phyloP scores from a whole-genome alignment of 2,113 vertebrate species.

The Clarias magur region DNA sequence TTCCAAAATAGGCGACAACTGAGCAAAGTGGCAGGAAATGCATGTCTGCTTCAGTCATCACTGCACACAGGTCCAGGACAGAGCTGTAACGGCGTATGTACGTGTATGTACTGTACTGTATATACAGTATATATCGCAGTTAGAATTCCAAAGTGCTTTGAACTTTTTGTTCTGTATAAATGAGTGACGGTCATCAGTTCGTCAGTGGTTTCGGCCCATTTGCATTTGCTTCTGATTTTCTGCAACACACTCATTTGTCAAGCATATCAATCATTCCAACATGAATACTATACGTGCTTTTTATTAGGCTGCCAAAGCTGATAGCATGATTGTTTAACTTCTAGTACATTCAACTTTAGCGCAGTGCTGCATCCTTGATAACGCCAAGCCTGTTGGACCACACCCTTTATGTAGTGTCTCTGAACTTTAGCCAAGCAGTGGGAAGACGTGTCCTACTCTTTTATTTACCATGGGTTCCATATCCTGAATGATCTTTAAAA shows the following conservation, averaged over 20 bases:
- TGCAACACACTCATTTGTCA: neutral
- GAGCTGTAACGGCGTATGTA: neutral
- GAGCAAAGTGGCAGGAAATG: constrained; percentile 12
- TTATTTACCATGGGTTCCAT: neutral
- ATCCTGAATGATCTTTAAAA: neutral
- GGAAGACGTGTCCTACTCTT: constrained; percentile 13
- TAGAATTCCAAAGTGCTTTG: neutral
- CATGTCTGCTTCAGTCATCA: neutral
- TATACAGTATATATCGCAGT: neutral
- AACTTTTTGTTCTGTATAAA: neutral
- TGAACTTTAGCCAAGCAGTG: constrained; percentile 23
- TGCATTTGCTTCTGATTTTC: neutral
- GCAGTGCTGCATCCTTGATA: constrained; percentile 44
- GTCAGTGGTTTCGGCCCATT: neutral
- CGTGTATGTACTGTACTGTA: too few relatives aligned
- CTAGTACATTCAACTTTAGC: constrained; percentile 14
- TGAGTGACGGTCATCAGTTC: too few relatives aligned
- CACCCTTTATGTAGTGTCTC: constrained; percentile 23
- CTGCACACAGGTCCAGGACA: neutral
- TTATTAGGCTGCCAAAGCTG: neutral
- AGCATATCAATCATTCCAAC: neutral
- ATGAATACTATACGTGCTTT: neutral
- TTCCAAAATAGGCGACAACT: neutral
- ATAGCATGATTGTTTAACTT: neutral
- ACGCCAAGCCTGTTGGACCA: constrained; percentile 26